Evolutionary conservation across 2,113 vertebrate genomes (phyloP).

Genomic region (Anolis carolinensis): DNA sequence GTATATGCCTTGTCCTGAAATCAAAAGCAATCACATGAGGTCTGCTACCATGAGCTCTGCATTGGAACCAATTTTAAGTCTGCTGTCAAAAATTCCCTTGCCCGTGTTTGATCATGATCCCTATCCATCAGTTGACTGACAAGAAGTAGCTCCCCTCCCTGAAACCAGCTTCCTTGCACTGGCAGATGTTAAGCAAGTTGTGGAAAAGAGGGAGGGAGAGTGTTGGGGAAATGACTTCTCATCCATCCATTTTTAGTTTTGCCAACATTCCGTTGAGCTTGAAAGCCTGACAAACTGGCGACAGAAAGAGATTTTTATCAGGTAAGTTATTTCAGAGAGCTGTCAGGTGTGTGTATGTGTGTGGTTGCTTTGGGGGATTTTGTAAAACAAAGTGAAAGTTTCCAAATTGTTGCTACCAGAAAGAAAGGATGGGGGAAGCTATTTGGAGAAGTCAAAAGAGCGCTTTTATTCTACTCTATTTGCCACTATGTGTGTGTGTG

Average conservation of each 20-base stretch:
- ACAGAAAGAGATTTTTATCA: conserved; percentile 47
- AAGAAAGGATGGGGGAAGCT: neutral
- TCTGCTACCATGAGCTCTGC: conserved; percentile 32
- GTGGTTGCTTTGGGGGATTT: neutral
- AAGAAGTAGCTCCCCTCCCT: conserved; percentile 41
- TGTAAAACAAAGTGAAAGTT: conserved; percentile 20
- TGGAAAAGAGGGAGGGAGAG: conserved; percentile 15
- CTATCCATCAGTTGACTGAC: conserved; percentile 64
- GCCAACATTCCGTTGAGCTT: conserved; percentile 63
- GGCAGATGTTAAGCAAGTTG: conserved; percentile 60
- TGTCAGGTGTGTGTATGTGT: conserved; percentile 27
- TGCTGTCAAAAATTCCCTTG: conserved; percentile 54
- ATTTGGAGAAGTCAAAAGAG: neutral
- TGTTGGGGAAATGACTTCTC: conserved; percentile 40
- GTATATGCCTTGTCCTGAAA: conserved; percentile 23
- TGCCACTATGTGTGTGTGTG: neutral
- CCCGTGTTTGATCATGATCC: conserved; percentile 59
- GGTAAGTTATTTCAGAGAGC: conserved; percentile 29
- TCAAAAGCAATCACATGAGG: conserved; percentile 46
- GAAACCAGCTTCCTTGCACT: conserved; percentile 32
- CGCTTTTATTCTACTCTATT: conserved; percentile 1
- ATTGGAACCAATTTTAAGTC: conserved; percentile 36
- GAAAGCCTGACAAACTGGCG: conserved; percentile 53
- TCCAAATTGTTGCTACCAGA: conserved; percentile 34
- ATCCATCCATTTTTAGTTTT: conserved; percentile 50